Evolutionary conservation across 2,797 vertebrate genomes (phyloP).

Genomic region (Silurus lanzhouensis): DNA sequence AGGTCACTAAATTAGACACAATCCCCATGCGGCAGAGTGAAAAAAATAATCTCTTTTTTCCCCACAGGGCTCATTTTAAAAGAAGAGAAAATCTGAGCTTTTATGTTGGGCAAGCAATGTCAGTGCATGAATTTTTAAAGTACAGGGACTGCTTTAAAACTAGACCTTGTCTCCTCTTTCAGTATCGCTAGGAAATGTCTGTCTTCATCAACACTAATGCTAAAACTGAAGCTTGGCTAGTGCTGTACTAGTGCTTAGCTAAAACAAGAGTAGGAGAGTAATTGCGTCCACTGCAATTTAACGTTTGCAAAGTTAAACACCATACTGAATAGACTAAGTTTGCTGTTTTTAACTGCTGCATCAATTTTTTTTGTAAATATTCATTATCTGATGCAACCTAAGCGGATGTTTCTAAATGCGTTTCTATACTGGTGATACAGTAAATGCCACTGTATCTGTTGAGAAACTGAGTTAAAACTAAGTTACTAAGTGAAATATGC

Average conservation of each 20-base stretch:
- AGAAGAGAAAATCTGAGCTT: constrained; percentile 21
- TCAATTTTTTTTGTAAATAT: background rate
- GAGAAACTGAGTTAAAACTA: background rate
- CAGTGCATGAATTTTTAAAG: background rate
- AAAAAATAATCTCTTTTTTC: constrained; percentile 6
- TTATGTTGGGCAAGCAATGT: constrained; percentile 4
- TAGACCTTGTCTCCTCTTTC: too few species aligned
- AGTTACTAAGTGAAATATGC: background rate
- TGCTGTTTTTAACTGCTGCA: background rate
- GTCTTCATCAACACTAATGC: background rate
- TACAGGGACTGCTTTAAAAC: background rate
- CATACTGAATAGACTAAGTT: background rate
- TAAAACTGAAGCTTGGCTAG: background rate
- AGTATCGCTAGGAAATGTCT: background rate
- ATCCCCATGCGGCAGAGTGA: constrained; percentile 8
- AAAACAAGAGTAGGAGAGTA: too few species aligned
- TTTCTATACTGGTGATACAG: constrained; percentile 22
- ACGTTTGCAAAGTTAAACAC: background rate
- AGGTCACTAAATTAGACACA: constrained; percentile 41
- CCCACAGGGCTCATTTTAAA: constrained; percentile 14
- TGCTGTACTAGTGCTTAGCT: too few species aligned
- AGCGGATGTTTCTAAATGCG: background rate
- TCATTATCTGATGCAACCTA: background rate
- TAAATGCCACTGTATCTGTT: background rate
- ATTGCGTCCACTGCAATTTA: background rate